Evolutionary conservation across 2,888 invertebrate species (phyloP).

Genomic region (Chrysomela aeneicollis): DNA sequence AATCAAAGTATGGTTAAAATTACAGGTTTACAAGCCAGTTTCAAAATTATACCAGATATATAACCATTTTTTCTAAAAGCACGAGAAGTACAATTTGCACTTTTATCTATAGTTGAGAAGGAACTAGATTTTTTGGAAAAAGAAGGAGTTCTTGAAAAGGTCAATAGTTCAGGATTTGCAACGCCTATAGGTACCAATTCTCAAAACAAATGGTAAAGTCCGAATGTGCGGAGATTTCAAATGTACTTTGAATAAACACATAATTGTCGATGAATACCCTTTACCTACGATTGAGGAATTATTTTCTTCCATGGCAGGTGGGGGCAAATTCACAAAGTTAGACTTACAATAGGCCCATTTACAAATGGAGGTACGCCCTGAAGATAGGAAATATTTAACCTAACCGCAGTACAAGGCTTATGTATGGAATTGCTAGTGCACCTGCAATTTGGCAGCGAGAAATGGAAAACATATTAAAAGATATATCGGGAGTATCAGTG

Average conservation of each 20-base stretch:
- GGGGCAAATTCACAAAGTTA: constrained; percentile 40
- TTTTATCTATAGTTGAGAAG: constrained; percentile 1
- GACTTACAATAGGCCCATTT: constrained; percentile 53
- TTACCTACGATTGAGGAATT: constrained; percentile 34
- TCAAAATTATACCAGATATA: constrained; percentile 12
- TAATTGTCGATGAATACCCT: constrained; percentile 25
- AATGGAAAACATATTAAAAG: no score
- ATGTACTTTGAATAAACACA: constrained; percentile 22
- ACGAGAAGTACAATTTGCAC: constrained; percentile 24
- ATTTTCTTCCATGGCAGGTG: constrained; percentile 43
- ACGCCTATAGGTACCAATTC: constrained; percentile 34
- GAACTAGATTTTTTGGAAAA: constrained; percentile 28
- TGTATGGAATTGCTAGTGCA: no score
- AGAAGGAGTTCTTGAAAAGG: no score
- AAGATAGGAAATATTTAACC: no score
- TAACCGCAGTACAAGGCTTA: no score
- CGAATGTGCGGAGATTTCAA: constrained; percentile 34
- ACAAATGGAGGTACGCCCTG: constrained; percentile 51
- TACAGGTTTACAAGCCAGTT: constrained; percentile 18
- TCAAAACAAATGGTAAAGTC: constrained; percentile 30
- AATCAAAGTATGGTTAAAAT: constrained; percentile 26
- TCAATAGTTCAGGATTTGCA: constrained; percentile 33
- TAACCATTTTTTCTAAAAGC: constrained; percentile 24
- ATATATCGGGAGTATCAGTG: constrained; percentile 45
- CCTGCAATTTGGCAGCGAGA: no score